phyloP scores from a whole-genome alignment of 2,113 vertebrate genomes.

The Ranitomeya variabilis region DNA sequence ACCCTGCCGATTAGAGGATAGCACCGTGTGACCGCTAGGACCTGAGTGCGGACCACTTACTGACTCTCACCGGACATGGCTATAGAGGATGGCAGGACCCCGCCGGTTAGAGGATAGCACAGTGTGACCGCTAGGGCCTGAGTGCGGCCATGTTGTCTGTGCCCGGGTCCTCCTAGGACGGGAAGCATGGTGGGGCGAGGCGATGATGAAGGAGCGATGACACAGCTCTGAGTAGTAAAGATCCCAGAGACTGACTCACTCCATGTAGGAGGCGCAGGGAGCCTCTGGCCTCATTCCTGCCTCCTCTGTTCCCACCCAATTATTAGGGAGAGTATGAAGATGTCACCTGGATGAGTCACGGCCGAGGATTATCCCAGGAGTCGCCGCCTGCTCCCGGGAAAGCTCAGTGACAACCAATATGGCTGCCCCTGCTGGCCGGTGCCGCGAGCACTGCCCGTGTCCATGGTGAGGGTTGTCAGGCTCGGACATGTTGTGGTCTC shows the following conservation, averaged over 20 bases:
- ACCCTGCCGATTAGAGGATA: no score
- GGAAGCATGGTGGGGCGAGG: not conserved
- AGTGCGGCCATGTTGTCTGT: not conserved
- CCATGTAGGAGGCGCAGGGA: not conserved
- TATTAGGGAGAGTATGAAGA: not conserved
- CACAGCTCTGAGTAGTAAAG: not conserved
- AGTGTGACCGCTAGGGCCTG: no score
- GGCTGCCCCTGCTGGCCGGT: not conserved
- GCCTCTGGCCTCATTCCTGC: not conserved
- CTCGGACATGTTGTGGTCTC: not conserved
- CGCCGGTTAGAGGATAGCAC: no score
- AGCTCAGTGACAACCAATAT: not conserved
- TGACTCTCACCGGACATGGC: no score
- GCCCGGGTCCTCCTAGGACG: no score
- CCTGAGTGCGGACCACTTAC: no score
- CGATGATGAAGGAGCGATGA: not conserved
- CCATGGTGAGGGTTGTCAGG: no score
- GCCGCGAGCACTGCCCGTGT: no score
- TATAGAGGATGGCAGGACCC: no score
- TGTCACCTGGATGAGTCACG: not conserved
- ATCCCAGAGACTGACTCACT: not conserved
- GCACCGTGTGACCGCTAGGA: no score
- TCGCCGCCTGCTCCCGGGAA: not conserved
- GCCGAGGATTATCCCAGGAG: not conserved
- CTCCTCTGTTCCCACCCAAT: not conserved